phyloP scores from a whole-genome alignment of 2,113 vertebrate species.

The Columbina picui region DNA sequence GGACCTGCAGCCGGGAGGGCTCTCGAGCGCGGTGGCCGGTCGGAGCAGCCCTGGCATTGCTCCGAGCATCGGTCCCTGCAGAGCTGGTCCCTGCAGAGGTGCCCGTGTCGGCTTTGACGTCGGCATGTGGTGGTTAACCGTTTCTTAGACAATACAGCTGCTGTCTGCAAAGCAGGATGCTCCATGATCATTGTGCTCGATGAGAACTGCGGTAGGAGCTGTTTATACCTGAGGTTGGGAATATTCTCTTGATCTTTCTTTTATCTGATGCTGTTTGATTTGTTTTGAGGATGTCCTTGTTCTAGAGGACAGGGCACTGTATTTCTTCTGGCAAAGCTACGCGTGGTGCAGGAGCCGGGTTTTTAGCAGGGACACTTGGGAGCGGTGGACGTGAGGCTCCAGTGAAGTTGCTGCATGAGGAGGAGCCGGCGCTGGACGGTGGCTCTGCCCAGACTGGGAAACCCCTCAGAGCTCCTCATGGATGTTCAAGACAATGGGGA shows the following conservation, averaged over 20 bases:
- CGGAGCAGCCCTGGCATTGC: not conserved
- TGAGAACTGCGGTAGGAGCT: not conserved
- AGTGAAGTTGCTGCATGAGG: not conserved
- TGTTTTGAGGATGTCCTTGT: not conserved
- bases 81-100: not conserved
- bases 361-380: not conserved
- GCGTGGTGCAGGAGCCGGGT: not conserved
- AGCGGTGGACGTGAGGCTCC: not conserved
- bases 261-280: rapidly evolving
- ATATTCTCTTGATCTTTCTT: not conserved
- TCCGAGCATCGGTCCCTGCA: not conserved
- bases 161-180: not conserved
- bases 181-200: not conserved
- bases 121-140: not conserved
- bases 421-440: not conserved
- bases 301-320: not conserved
- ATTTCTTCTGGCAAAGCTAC: not conserved
- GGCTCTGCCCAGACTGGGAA: not conserved
- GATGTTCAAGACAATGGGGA: not conserved
- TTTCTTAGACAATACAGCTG: not conserved
- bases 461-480: not conserved
- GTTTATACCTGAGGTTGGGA: not conserved
- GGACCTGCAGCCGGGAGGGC: not conserved
- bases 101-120: not conserved
- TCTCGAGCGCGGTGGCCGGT: not conserved